These are phyloP conservation scores for Cydia pomonella DNA, from an alignment of 1,140 invertebrate genomes.

Conservation along the genomic window DNA sequence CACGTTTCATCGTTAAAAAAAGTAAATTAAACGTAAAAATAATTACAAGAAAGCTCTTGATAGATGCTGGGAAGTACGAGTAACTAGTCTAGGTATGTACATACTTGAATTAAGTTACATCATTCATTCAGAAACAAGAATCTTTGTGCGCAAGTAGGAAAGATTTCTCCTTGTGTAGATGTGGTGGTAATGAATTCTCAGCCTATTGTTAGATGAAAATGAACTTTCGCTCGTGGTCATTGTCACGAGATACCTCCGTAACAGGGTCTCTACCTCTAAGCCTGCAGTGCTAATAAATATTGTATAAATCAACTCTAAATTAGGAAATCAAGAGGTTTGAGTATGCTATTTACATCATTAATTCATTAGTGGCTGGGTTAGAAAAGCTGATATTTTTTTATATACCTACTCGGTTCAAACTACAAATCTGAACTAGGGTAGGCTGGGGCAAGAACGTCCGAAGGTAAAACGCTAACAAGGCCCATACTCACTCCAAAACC, in stretches of 20 bases:
- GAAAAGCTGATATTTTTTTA: not conserved
- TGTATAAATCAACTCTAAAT: not conserved
- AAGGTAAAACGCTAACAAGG: too few species aligned
- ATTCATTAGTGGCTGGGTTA: not conserved
- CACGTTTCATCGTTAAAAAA: too few species aligned
- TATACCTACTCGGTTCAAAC: not conserved
- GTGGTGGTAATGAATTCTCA: slow-evolving; percentile 54
- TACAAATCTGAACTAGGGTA: not conserved
- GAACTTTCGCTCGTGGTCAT: slow-evolving; percentile 57
- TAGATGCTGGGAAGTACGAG: too few species aligned
- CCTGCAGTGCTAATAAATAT: not conserved
- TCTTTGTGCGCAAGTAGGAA: slow-evolving; percentile 34
- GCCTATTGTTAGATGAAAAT: slow-evolving; percentile 55
- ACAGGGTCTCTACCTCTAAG: not conserved
- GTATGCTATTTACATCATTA: not conserved
- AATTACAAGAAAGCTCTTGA: too few species aligned
- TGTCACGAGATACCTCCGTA: slow-evolving; percentile 39
- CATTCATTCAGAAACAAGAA: slow-evolving; percentile 33
- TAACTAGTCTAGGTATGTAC: too few species aligned
- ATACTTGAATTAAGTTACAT: not conserved
- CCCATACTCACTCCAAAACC: too few species aligned
- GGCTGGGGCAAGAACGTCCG: too few species aligned
- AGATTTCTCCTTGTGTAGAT: slow-evolving; percentile 52
- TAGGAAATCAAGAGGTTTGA: not conserved
- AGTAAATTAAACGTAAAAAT: too few species aligned